Evolutionary conservation across 2,888 invertebrate species (phyloP).

Genomic region (Hartigia nigra): DNA sequence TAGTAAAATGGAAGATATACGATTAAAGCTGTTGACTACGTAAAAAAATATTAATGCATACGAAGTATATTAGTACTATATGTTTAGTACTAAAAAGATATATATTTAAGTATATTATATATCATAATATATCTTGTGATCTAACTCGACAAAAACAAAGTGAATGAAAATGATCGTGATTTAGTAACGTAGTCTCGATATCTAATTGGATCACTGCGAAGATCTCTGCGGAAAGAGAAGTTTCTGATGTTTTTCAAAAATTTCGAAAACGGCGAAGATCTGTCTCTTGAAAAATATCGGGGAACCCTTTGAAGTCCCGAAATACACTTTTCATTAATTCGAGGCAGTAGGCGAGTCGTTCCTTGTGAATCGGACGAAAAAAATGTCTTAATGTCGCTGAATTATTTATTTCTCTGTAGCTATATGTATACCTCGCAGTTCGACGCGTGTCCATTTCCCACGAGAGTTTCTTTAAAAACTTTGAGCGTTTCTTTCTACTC

Average conservation of each 20-base stretch:
- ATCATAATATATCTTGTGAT: not conserved
- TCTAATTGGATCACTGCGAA: not conserved
- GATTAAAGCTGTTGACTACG: not conserved
- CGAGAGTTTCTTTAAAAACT: not conserved
- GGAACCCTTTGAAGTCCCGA: not conserved
- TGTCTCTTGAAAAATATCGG: not conserved
- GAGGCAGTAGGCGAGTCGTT: not conserved
- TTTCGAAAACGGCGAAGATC: not conserved
- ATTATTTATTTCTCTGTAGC: not conserved
- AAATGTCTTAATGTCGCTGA: slow-evolving; percentile 2
- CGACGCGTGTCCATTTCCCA: not conserved
- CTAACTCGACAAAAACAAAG: not conserved
- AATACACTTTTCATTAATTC: not conserved
- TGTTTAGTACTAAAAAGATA: not conserved
- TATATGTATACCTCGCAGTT: not conserved
- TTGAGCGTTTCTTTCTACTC: not conserved
- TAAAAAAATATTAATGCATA: too few species aligned
- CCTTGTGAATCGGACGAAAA: not conserved
- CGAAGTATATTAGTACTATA: not conserved
- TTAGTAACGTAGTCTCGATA: not conserved
- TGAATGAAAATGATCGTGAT: not conserved
- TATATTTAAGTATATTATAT: too few species aligned
- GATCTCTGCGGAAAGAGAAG: not conserved
- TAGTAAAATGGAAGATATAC: not conserved
- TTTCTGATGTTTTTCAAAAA: not conserved